Conservation (phyloP, 92 coral and sea anemone species). For the Parazoanthus swiftii region DNA sequence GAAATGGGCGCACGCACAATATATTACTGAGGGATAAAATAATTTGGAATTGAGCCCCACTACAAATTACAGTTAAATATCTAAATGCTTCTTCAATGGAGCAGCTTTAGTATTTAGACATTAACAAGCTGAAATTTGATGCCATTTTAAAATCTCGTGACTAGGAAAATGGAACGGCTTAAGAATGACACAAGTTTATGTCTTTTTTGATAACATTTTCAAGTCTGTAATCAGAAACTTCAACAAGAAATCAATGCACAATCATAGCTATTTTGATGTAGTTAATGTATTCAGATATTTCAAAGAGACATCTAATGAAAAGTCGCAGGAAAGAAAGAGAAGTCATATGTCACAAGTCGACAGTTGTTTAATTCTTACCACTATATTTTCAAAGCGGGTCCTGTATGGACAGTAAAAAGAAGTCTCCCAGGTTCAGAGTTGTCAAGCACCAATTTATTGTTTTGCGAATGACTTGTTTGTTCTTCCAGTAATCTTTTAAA, state of each 20-base stretch:
- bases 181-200: not conserved
- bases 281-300: slow-evolving; percentile 29
- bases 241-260: slow-evolving; percentile 14
- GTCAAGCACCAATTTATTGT: slow-evolving; percentile 38
- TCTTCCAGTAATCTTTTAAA: slow-evolving; percentile 75
- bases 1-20: not conserved
- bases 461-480: slow-evolving; percentile 67
- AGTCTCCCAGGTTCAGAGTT: slow-evolving; percentile 19
- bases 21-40: slow-evolving; percentile 17
- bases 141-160: slow-evolving; percentile 41
- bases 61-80: slow-evolving; percentile 42
- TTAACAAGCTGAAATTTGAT: slow-evolving; percentile 43
- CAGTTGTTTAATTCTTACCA: slow-evolving; percentile 32
- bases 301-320: slow-evolving; percentile 15
- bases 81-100: slow-evolving; percentile 40
- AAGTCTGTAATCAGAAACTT: slow-evolving; percentile 23
- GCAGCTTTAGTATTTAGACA: slow-evolving; percentile 39
- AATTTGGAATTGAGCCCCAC: slow-evolving; percentile 46
- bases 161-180: slow-evolving; percentile 17
- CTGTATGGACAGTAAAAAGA: not conserved
- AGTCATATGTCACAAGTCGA: slow-evolving; percentile 34
- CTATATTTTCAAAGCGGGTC: not conserved
- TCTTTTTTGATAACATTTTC: slow-evolving; percentile 39
- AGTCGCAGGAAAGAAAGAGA: not conserved
- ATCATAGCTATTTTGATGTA: not conserved